A percentile compares a stretch with the other conserved stretches of the same genome.
Evolutionary conservation across 2,888 invertebrate species (phyloP).

Genomic region (Empis livida): DNA sequence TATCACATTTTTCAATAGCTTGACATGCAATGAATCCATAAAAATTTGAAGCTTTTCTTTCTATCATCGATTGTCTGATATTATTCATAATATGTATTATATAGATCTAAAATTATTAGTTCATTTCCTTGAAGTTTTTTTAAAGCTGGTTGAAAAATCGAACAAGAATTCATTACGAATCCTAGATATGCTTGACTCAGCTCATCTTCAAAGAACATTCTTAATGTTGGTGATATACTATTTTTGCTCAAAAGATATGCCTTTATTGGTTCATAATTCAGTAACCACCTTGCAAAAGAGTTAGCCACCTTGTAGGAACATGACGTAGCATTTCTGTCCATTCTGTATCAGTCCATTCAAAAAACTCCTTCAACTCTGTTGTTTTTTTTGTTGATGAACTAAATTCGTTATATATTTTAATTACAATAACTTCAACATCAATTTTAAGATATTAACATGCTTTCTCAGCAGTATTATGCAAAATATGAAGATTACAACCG

Average conservation of each 20-base stretch:
- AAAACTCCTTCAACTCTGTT: conserved; percentile 5
- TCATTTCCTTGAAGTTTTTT: conserved; percentile 1
- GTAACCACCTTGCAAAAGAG: not conserved
- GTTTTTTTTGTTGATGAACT: conserved; percentile 8
- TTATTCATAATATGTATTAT: not conserved
- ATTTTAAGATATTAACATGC: not conserved
- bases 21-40: not conserved
- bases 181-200: not conserved
- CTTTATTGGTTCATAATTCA: not conserved
- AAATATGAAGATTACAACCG: not conserved
- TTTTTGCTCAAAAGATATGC: not conserved
- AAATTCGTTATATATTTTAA: conserved; percentile 8
- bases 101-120: conserved; percentile 1
- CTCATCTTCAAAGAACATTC: not conserved
- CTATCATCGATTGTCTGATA: not conserved
- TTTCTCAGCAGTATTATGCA: not conserved
- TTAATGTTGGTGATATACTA: not conserved
- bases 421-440: conserved; percentile 8
- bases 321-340: conserved; percentile 10
- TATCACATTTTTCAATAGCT: not conserved
- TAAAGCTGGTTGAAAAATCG: not conserved
- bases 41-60: not conserved
- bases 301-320: conserved; percentile 1
- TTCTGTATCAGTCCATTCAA: conserved; percentile 7
- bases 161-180: not conserved